Base-by-base conservation (phyloP, 2,888 invertebrate species). In the Caenorhabditis drosophilae region DNA sequence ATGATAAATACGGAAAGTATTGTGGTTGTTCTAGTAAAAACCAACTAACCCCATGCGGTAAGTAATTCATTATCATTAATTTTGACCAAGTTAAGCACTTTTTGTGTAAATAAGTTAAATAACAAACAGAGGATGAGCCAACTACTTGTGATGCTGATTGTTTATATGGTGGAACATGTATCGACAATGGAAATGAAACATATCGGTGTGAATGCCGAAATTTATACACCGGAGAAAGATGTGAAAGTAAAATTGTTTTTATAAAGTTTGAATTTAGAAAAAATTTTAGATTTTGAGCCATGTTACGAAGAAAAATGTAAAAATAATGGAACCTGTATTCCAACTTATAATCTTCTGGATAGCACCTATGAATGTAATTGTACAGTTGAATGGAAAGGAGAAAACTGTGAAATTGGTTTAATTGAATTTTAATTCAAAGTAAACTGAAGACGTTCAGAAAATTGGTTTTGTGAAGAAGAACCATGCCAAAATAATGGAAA, bases 101-200 rank as follows among this genome's bases (percentile, higher is more conserved):
- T n/a, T n/a, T n/a, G n/a, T n/a, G n/a, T n/a, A n/a, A n/a, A n/a
- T n/a, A n/a, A n/a, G n/a, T n/a, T n/a, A n/a, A n/a, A n/a, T n/a
- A n/a, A n/a, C n/a, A n/a, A n/a, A n/a, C n/a, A n/a, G n/a, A n/a
- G n/a, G n/a, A n/a, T n/a, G n/a, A n/a, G n/a, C n/a, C n/a, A n/a
- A n/a, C n/a, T n/a, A n/a, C n/a, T n/a, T n/a, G n/a, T n/a, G n/a
- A n/a, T n/a, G n/a, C n/a, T n/a, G n/a, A n/a, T n/a, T 66, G 66
- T 41, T 40, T 66, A 1, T 60, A 66, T 35, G 66, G 66, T 7
- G 66, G 66, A 38, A 66, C 66, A 7, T 66, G 66, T 31, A 48
- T 44, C 0, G 60, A 66, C 26, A n/a, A 56, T 1, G 60, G 60
- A 25, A 56, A 66, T 40, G 66, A 57, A 40, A 44, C 49, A 6